Percentiles rank a stretch among this genome's conserved stretches.
phyloP scores from a whole-genome alignment of 1,140 invertebrate genomes.

The Uloborus diversus region DNA sequence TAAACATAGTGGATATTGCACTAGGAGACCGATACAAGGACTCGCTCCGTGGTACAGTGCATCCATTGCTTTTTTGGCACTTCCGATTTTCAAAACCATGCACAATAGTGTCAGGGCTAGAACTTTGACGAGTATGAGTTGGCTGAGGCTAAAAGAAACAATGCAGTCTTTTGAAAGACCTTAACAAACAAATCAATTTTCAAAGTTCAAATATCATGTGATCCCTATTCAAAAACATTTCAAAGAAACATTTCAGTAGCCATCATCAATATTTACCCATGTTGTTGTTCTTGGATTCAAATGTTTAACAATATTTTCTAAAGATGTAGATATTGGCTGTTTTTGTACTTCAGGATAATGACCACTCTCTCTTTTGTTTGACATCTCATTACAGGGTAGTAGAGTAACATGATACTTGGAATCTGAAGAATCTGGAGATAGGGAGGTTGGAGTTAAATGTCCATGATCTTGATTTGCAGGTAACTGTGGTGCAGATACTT shows the following conservation, averaged over 20 bases:
- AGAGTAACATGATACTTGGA: slow-evolving; percentile 21
- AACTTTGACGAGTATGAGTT: slow-evolving; percentile 59
- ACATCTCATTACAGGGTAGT: slow-evolving; percentile 4
- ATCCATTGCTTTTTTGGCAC: slow-evolving; percentile 50
- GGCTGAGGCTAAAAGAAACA: slow-evolving; percentile 62
- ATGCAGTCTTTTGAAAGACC: slow-evolving; percentile 48
- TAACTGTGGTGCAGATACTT: slow-evolving; percentile 45
- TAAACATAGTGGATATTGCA: slow-evolving; percentile 3
- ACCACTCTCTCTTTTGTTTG: not conserved
- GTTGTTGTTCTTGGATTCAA: slow-evolving; percentile 21
- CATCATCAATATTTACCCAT: slow-evolving; percentile 50
- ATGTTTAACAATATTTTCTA: slow-evolving; percentile 55
- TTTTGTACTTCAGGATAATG: not conserved
- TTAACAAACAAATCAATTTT: not conserved
- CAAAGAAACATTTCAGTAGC: too few relatives aligned
- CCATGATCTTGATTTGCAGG: slow-evolving; percentile 24
- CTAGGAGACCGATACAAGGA: slow-evolving; percentile 28
- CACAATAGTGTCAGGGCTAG: slow-evolving; percentile 59
- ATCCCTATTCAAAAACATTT: too few relatives aligned
- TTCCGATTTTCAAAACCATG: slow-evolving; percentile 51
- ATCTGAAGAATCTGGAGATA: slow-evolving; percentile 12
- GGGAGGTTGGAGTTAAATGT: not conserved
- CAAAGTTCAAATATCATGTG: not conserved
- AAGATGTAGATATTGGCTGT: slow-evolving; percentile 47
- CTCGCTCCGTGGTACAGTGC: slow-evolving; percentile 7